A percentile compares a stretch with the other conserved stretches of the same genome.
Conservation (phyloP, 2,113 vertebrate genomes). For the Eretmochelys imbricata region DNA sequence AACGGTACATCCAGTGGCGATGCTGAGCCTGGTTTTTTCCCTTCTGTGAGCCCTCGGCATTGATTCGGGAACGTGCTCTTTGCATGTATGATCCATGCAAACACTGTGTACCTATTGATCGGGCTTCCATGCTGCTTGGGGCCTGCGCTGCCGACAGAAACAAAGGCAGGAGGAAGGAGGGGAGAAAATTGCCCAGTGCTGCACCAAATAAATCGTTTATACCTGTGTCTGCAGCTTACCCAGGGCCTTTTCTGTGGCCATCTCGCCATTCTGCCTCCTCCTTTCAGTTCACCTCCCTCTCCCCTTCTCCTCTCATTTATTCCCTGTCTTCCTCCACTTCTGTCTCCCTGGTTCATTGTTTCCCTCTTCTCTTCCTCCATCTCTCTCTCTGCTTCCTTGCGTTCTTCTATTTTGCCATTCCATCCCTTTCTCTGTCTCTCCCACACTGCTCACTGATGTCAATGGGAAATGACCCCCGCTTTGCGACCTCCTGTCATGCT, state of each 20-base stretch:
- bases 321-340: accelerated
- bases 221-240: not conserved
- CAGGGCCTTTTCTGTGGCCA: not conserved
- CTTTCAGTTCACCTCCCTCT: not conserved
- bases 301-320: not conserved
- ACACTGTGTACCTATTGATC: constrained; percentile 79
- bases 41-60: constrained; percentile 68
- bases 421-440: not conserved
- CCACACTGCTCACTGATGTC: not conserved
- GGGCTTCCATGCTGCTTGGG: constrained; percentile 59
- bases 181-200: constrained; percentile 2
- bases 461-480: not conserved
- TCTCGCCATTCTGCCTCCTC: not conserved
- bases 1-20: constrained; percentile 53
- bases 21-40: constrained; percentile 36
- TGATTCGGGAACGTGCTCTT: constrained; percentile 77
- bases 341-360: not conserved
- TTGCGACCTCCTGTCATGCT: accelerated
- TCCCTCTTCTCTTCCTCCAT: not conserved
- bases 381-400: accelerated
- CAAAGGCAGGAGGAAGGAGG: constrained; percentile 64
- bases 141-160: constrained; percentile 50
- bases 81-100: constrained; percentile 79
- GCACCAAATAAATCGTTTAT: not conserved
- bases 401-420: not conserved